These are phyloP conservation scores for Albula goreensis DNA, from an alignment of 2,113 vertebrate genomes.

Conservation along the genomic window DNA sequence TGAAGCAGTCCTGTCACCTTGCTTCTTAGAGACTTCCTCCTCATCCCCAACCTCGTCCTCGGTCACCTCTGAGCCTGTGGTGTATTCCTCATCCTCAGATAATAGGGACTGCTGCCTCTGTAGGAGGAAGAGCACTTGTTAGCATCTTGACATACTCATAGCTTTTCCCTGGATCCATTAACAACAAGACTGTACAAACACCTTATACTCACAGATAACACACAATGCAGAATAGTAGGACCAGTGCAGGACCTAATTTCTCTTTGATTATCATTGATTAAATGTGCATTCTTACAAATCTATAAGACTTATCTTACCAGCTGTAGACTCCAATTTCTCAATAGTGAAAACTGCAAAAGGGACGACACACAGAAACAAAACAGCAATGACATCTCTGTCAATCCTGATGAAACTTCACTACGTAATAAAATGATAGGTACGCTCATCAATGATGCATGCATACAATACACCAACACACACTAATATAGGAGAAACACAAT, in stretches of 20 bases:
- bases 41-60: conserved; percentile 98
- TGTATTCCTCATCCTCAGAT: conserved; percentile 97
- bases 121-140: conserved; percentile 9
- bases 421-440: background rate
- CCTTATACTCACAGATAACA: background rate
- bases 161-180: background rate
- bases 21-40: conserved; percentile 88
- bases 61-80: conserved; percentile 95
- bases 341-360: conserved; percentile 81
- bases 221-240: background rate
- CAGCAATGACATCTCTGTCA: background rate
- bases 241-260: background rate
- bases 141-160: background rate
- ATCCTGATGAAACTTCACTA: background rate
- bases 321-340: conserved; percentile 95
- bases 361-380: conserved; percentile 36
- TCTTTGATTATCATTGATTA: background rate
- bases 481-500: background rate
- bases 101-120: conserved; percentile 88
- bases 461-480: background rate
- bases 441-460: background rate
- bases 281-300: background rate
- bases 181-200: background rate
- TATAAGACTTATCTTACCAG: conserved; percentile 74
- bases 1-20: conserved; percentile 68